Percentiles rank a stretch among this genome's conserved stretches.
phyloP scores from a whole-genome alignment of 2,113 vertebrate species.

The Odobenus rosmarus region DNA sequence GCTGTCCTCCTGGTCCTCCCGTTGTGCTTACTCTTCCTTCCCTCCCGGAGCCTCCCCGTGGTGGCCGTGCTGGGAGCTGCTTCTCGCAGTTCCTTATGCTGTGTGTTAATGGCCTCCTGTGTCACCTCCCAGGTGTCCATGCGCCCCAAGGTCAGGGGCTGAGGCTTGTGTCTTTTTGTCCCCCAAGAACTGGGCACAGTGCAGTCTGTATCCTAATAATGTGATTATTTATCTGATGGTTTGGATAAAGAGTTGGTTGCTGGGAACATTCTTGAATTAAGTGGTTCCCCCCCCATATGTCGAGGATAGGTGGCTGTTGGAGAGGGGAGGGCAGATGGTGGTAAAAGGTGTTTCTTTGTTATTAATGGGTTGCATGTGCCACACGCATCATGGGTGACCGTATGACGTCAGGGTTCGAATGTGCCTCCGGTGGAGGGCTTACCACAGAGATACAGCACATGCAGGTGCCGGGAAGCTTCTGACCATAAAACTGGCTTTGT shows the following conservation, averaged over 20 bases:
- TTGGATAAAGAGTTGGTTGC: not conserved
- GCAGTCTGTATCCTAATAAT: not conserved
- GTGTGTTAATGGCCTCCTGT: not conserved
- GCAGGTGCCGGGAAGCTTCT: not conserved
- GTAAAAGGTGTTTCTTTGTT: not conserved
- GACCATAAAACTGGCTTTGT: not conserved
- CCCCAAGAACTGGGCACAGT: not conserved
- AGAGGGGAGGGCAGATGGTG: no score
- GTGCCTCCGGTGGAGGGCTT: not conserved
- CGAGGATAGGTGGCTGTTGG: not conserved
- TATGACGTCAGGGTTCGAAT: not conserved
- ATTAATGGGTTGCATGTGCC: no score
- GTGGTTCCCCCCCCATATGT: no score
- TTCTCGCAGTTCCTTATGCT: not conserved
- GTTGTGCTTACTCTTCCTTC: no score
- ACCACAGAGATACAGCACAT: rapidly evolving
- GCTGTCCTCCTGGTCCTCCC: not conserved
- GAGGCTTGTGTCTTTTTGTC: not conserved
- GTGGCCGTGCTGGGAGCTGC: not conserved
- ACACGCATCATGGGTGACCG: rapidly evolving
- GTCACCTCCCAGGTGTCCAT: not conserved
- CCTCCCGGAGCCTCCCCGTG: not conserved
- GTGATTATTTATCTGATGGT: not conserved
- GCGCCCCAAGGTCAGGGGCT: not conserved
- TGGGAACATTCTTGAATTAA: not conserved